Evolutionary conservation across 2,113 vertebrate genomes (phyloP).

Genomic region (Turdus rufiventris): DNA sequence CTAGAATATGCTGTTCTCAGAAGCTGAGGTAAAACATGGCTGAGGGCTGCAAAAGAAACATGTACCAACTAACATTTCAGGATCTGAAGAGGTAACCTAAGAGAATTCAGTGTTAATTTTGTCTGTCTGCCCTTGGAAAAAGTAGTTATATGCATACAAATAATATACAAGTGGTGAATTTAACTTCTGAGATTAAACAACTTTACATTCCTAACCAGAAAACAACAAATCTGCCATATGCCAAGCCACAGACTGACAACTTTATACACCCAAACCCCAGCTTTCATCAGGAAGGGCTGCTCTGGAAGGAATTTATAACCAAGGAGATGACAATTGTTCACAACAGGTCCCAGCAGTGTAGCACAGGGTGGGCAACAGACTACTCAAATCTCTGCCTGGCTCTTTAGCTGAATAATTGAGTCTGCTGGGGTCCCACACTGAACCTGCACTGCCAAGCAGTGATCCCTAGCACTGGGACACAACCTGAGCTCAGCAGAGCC

Average conservation of each 20-base stretch:
- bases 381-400: not conserved
- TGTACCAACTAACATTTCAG: not conserved
- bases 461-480: not conserved
- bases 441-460: not conserved
- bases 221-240: not conserved
- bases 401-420: not conserved
- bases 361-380: not conserved
- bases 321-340: not conserved
- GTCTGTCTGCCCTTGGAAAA: not conserved
- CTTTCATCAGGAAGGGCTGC: not conserved
- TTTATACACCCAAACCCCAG: not conserved
- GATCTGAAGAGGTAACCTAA: not conserved
- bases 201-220: not conserved
- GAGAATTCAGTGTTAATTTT: not conserved
- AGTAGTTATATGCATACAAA: not conserved
- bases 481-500: not conserved
- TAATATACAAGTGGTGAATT: not conserved
- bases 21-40: not conserved
- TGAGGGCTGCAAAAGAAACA: not conserved
- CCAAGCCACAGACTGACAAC: not conserved
- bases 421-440: not conserved
- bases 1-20: not conserved
- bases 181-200: not conserved
- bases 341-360: not conserved
- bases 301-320: not conserved